Percentiles rank a stretch among this genome's conserved stretches.
Evolutionary conservation across 2,113 vertebrate species (phyloP).

Genomic region (Cyanoramphus novaezelandiae): DNA sequence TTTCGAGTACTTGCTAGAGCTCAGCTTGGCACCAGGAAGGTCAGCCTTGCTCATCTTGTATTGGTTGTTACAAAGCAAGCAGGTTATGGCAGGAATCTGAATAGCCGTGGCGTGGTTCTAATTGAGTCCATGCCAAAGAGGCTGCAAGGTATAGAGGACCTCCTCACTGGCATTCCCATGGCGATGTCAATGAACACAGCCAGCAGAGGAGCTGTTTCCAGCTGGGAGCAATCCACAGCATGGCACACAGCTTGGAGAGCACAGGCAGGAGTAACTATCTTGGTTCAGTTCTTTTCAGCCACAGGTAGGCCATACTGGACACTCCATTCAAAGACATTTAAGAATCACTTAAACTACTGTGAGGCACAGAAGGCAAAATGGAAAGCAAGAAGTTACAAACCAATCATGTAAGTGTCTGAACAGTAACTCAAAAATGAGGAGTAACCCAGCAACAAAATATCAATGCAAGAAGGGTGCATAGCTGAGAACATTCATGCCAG

Average conservation of each 20-base stretch:
- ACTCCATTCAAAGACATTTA: background rate
- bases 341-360: background rate
- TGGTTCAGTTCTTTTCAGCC: background rate
- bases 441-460: background rate
- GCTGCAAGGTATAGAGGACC: background rate
- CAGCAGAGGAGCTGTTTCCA: background rate
- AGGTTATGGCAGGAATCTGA: background rate
- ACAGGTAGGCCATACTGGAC: background rate
- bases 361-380: background rate
- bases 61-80: background rate
- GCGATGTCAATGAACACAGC: rapidly evolving
- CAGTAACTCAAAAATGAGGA: background rate
- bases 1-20: background rate
- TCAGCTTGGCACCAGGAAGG: background rate
- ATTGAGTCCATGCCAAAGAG: background rate
- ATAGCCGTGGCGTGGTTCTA: background rate
- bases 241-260: too few species aligned
- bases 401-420: background rate
- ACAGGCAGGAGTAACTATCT: background rate
- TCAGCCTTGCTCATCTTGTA: background rate
- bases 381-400: background rate
- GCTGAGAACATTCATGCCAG: background rate
- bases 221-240: background rate
- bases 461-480: background rate
- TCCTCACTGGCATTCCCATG: background rate